Base-by-base conservation (phyloP, 2,797 vertebrate genomes). In the Hoplostethus atlanticus region DNA sequence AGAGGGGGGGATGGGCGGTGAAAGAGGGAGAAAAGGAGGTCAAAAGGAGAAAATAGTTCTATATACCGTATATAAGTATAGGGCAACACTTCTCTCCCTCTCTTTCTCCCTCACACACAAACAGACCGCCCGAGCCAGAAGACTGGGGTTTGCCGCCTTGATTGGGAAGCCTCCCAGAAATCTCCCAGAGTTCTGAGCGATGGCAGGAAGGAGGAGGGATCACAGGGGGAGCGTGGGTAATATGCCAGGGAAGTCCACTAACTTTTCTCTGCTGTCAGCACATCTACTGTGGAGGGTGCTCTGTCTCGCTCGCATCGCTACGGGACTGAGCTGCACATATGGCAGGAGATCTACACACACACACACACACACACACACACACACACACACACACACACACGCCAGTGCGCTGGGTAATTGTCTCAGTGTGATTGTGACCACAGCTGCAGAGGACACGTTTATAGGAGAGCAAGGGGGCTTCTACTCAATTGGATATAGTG, bases 211-310 rank as follows among this genome's bases (percentile, higher is more conserved):
- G 63, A 74, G 69, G 61, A 5, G 59, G 46, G 65, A 86, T 89
- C 86, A 84, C 79, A 86, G 83, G 54, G 72, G 65, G 74, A 82
- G 61, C 0, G 28, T 71, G 71, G 84, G 79, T 80, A 78, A 66
- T 60, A 72, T 81, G 87, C 90, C 89, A 88, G 38, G 73, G 34
- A 81, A 74, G 72, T 50, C 8, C 83, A 84, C 75, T 79, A 88
- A 91, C 83, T 90, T 93, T 34, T 89, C 74, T 81, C 70, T 57
- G 51, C 64, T 16, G 66, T 93, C 89, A 92, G 92, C 90, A 87
- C 81, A 87, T 84, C 81, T 84, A 70, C 80, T 74, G 70, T 52
- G 65, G 70, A 72, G 79, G 79, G 79, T 72, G 73, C 85, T 80
- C 74, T 36, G 65, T 83, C 69, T 73, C 69, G 10, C 30, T 82